Base-by-base conservation (phyloP, 2,888 invertebrate species). In the Colostygia pectinataria region DNA sequence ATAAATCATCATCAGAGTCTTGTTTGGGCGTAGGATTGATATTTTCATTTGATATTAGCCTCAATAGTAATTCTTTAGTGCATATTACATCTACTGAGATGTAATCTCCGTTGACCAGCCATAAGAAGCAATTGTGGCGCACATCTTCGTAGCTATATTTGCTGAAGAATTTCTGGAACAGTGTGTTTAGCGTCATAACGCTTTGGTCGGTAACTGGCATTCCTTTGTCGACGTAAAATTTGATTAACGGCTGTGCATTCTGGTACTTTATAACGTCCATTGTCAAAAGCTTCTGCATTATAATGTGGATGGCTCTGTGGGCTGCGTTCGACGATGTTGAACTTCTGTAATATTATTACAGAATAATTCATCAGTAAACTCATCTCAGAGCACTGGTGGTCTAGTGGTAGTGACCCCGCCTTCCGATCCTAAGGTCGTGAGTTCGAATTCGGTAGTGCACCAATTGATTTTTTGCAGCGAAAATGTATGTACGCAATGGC, bases 151-250 rank as follows among this genome's bases (percentile, higher is more conserved):
- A 57, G 31, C 74, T 80, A 50, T 79, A 82, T 63, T 83, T 86
- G 50, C 68, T 81, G 52, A 80, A 89, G 63, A 80, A 85, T 49
- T 75, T 79, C 32, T 75, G 53, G 34, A 82, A 72, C 10, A 86
- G 46, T 25, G 57, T 54, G 41, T 65, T 77, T 12, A 91, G 58
- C 2, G 89, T 90, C 20, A 53, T 60, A 2, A 89, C 59, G 54
- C 80, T 85, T 20, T 65, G 49, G 24, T 68, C 65, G 10, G 78
- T 83, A 2, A 83, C 74, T 2, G 84, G 83, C 80, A 90, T 85
- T 37, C 79, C 83, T 52, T 77, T 83, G 43, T 90, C 89, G 10
- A 73, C 65, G 47, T 89, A 90, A 14, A 85, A 61, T 58, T 83
- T 80, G 12, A 86, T 61, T n/a, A 90, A 57, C 2, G 81, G 71